A percentile compares a stretch with the other conserved stretches of the same genome.
These are phyloP conservation scores for Oncorhynchus gorbuscha DNA, from an alignment of 2,113 vertebrate species.

Conservation along the genomic window DNA sequence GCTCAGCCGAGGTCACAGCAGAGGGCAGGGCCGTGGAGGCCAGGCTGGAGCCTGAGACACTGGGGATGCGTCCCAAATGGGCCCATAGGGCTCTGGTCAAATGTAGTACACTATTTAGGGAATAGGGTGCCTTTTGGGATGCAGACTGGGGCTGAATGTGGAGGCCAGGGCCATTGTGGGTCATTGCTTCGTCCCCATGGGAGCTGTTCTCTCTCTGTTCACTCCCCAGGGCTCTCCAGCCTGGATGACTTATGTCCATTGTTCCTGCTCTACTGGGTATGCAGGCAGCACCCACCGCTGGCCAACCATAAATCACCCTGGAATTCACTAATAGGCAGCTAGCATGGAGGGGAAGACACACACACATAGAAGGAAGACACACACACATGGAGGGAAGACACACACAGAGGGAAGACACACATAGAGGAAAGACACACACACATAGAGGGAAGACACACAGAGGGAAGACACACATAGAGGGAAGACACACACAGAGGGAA, in stretches of 20 bases:
- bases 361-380: neutral
- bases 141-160: neutral
- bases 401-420: too few relatives aligned
- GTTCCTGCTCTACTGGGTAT: neutral
- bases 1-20: conserved; percentile 24
- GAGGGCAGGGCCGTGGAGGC: neutral
- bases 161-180: neutral
- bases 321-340: conserved; percentile 41
- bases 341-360: neutral
- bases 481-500: too few relatives aligned
- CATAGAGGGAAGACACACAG: too few relatives aligned
- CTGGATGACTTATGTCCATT: conserved; percentile 40
- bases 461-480: too few relatives aligned
- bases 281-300: conserved; percentile 22
- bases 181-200: neutral
- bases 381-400: too few relatives aligned
- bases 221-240: conserved; percentile 4
- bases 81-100: too few relatives aligned
- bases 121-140: too few relatives aligned
- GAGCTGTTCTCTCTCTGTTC: neutral
- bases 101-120: too few relatives aligned
- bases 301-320: conserved; percentile 45
- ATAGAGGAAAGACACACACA: too few relatives aligned
- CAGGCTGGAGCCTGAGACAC: neutral
- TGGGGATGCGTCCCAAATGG: too few relatives aligned